A percentile compares a stretch with the other conserved stretches of the same genome.
Conservation (phyloP, 2,797 vertebrate genomes). For the Acridotheres tristis region DNA sequence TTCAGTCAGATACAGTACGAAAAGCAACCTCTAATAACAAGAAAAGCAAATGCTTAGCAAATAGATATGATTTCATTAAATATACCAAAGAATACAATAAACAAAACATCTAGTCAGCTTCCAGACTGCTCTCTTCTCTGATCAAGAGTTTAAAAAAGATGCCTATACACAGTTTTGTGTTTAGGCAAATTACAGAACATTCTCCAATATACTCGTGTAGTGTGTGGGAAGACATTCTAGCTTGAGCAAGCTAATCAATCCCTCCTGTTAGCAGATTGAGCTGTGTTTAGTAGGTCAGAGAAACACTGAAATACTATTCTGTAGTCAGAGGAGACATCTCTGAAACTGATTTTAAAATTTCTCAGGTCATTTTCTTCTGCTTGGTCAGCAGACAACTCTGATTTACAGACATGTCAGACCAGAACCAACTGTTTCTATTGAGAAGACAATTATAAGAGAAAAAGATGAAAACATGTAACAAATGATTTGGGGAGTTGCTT, state of each 20-base stretch:
- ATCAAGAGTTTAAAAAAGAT: not conserved
- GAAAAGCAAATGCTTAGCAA: not conserved
- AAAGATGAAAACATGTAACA: not conserved
- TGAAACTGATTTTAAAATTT: not conserved
- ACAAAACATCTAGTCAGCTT: not conserved
- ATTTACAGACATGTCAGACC: not conserved
- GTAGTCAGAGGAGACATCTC: not conserved
- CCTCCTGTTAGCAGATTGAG: not conserved
- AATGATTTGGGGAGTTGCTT: not conserved
- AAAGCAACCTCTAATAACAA: not conserved
- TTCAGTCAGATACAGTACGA: not conserved
- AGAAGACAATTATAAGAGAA: not conserved
- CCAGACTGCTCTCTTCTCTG: not conserved
- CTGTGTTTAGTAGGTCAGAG: not conserved
- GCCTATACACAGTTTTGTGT: not conserved
- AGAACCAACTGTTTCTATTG: not conserved
- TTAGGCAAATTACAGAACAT: not conserved
- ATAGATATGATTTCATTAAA: not conserved
- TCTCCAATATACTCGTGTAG: not conserved
- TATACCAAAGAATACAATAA: not conserved
- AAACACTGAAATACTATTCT: not conserved
- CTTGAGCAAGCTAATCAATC: not conserved
- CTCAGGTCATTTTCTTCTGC: not conserved
- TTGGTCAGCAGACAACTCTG: not conserved
- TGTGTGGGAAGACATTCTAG: not conserved